Evolutionary conservation across 2,113 vertebrate species (phyloP), one percentile per base, ranked within the genome.

Genomic region (Melanostigma gelatinosum): DNA sequence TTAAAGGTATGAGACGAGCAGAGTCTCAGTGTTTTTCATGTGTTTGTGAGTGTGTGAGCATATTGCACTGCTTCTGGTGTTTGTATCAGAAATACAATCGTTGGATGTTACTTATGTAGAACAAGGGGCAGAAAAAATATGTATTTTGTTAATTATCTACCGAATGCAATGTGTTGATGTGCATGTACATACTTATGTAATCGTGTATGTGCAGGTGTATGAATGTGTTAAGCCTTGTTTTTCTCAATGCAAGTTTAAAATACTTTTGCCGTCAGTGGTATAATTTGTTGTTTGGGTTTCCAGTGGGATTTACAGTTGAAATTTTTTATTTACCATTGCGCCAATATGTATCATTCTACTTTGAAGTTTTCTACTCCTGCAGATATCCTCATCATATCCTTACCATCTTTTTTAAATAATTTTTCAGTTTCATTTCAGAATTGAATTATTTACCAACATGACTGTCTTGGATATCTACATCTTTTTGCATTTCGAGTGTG

Each of bases 1-100:
- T 22, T 4, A 22, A 75, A 57, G 20, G 38, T 61, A 44, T 77
- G 63, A 64, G 55, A 64, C 55, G 4, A 42, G 52, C 40, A 46
- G 66, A 46, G 72, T 61, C n/a, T 66, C 38, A 29, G 22, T 38
- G 58, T 50, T 34, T 80, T 60, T 72, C 24, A 13, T 34, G 22
- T 32, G 64, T 36, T 36, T 36, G 15, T 27, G 24, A 46, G 46
- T 36, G 9, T 48, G 16, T 27, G 8, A 0, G n/a, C 12, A 20
- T 52, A 54, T 8, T 54, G 46, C 18, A 32, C 27, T 24, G 0
- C 22, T 32, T 1, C 36, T 34, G 18, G 4, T n/a, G 8, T 34
- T 46, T 24, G 52, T 20, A 38, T 32, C 20, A 27, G 27, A 71
- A 42, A 50, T 61, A 68, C 6, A 61, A 13, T 24, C 18, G 8